phyloP scores from a whole-genome alignment of 2,888 invertebrate species.

The Epirrhoe alternata region DNA sequence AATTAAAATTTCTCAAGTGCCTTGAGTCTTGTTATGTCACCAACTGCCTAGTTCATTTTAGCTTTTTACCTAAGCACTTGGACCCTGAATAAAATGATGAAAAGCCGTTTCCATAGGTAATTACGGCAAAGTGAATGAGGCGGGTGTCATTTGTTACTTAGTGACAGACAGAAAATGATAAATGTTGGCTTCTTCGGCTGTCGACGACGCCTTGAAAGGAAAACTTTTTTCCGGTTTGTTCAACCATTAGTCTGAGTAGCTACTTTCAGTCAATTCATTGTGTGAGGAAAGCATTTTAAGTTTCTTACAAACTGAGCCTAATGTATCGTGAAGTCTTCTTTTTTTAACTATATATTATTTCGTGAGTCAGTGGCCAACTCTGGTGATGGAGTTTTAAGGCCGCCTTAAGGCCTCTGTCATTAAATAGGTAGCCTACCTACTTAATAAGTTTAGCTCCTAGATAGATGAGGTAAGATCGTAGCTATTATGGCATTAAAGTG shows the following conservation, averaged over 20 bases:
- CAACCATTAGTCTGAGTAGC: slow-evolving; percentile 42
- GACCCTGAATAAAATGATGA: slow-evolving; percentile 35
- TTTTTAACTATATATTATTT: not conserved
- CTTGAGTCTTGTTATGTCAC: not conserved
- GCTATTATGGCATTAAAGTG: not conserved
- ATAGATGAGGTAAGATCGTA: no score
- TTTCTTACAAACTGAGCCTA: slow-evolving; percentile 18
- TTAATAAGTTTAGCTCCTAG: no score
- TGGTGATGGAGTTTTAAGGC: no score
- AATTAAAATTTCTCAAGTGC: not conserved
- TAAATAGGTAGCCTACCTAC: no score
- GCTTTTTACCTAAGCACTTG: not conserved
- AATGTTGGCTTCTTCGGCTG: slow-evolving; percentile 49
- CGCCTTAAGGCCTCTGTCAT: no score
- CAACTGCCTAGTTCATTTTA: slow-evolving; percentile 1
- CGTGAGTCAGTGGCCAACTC: no score
- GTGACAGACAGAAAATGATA: slow-evolving; percentile 47
- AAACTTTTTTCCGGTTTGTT: slow-evolving; percentile 45
- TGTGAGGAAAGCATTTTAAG: slow-evolving; percentile 13
- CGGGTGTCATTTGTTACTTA: slow-evolving; percentile 45
- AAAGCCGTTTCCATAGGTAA: slow-evolving; percentile 43
- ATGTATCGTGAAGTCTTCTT: slow-evolving; percentile 11
- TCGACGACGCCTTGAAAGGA: slow-evolving; percentile 41
- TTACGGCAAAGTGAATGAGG: slow-evolving; percentile 45
- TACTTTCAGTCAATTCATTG: slow-evolving; percentile 29